These are phyloP conservation scores for Anthonomus grandis DNA, from an alignment of 1,140 invertebrate genomes.

Conservation along the genomic window DNA sequence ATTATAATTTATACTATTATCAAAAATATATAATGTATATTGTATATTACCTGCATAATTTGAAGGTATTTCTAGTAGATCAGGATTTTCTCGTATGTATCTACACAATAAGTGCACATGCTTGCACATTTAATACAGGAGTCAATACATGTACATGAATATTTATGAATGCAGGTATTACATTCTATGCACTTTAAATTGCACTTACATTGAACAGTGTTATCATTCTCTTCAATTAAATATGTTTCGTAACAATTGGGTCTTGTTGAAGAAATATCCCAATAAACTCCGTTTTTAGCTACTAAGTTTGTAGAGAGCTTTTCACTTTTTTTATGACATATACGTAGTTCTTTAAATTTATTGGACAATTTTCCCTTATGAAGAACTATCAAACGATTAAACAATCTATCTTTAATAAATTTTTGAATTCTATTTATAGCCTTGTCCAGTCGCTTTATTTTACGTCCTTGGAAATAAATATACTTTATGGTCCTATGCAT, in stretches of 20 bases:
- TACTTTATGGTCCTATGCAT: conserved; percentile 23
- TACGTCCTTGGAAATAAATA: conserved; percentile 11
- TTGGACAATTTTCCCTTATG: conserved; percentile 15
- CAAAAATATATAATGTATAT: too few relatives aligned
- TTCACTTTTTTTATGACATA: conserved; percentile 13
- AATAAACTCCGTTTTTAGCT: neutral
- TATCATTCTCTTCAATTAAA: conserved; percentile 6
- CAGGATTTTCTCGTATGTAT: too few relatives aligned
- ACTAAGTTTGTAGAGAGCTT: conserved; percentile 7
- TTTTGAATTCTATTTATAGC: conserved; percentile 4
- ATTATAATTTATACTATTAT: too few relatives aligned
- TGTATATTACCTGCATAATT: too few relatives aligned
- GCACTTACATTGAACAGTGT: conserved; percentile 8
- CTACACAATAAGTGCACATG: conserved; percentile 14
- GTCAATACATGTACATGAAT: conserved; percentile 22
- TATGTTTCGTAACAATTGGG: conserved; percentile 2
- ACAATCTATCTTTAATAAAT: conserved; percentile 21
- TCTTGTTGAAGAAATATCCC: conserved; percentile 8
- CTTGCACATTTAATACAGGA: conserved; percentile 20
- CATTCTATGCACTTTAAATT: conserved; percentile 16
- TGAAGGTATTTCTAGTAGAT: too few relatives aligned
- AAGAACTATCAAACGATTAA: conserved; percentile 6
- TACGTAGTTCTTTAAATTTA: conserved; percentile 8
- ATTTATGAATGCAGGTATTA: conserved; percentile 20
- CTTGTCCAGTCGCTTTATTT: conserved; percentile 16